Evolutionary conservation across 2,888 invertebrate species (phyloP).

Genomic region (Stenichneumon culpator): DNA sequence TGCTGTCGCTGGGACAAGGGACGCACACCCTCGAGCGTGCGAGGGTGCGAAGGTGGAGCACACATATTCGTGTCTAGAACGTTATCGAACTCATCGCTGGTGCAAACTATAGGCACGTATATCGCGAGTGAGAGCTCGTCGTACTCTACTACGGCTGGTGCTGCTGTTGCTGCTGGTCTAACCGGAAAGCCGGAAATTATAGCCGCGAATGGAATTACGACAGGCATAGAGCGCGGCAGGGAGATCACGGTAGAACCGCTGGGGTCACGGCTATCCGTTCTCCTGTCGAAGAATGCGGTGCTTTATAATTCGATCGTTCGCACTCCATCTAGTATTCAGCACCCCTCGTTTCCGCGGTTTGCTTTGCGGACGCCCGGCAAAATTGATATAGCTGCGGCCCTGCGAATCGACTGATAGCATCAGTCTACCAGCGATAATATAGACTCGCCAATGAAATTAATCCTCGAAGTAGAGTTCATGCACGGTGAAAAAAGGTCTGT

Average conservation of each 20-base stretch:
- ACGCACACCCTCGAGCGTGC: slow-evolving; percentile 58
- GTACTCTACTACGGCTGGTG: neutral
- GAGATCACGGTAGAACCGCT: slow-evolving; percentile 37
- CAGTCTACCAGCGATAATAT: slow-evolving; percentile 49
- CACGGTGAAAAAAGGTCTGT: neutral
- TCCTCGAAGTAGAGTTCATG: slow-evolving; percentile 10
- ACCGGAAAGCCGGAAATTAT: slow-evolving; percentile 69
- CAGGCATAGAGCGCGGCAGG: slow-evolving; percentile 41
- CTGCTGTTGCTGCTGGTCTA: slow-evolving; percentile 49
- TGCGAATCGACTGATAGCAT: slow-evolving; percentile 46
- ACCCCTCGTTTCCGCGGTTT: slow-evolving; percentile 57
- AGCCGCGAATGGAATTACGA: slow-evolving; percentile 67
- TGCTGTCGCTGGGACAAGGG: slow-evolving; percentile 35
- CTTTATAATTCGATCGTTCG: slow-evolving; percentile 66
- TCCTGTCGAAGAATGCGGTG: slow-evolving; percentile 64
- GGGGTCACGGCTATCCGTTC: slow-evolving; percentile 61
- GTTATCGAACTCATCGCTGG: slow-evolving; percentile 61
- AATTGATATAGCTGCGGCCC: slow-evolving; percentile 49
- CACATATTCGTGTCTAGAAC: slow-evolving; percentile 54
- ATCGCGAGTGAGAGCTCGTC: slow-evolving; percentile 37
- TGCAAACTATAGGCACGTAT: slow-evolving; percentile 18
- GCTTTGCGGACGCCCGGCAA: slow-evolving; percentile 31
- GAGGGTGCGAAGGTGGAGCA: slow-evolving; percentile 48
- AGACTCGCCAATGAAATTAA: slow-evolving; percentile 48
- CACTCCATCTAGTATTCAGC: slow-evolving; percentile 47